These are phyloP conservation scores for Leucozona laternaria DNA, from an alignment of 2,888 invertebrate genomes.

Conservation along the genomic window DNA sequence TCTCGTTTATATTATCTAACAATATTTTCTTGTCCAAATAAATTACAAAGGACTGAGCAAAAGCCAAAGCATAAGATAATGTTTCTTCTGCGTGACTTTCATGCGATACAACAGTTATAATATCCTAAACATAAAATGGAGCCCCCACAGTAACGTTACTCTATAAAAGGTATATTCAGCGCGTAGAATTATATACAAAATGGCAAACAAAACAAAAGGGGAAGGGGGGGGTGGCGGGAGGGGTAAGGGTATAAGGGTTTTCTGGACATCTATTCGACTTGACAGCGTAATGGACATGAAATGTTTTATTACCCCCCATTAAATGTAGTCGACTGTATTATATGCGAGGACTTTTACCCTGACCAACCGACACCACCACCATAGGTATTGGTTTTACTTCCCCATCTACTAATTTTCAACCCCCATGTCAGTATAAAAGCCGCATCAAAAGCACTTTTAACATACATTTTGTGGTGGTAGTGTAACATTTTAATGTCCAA, in stretches of 20 bases:
- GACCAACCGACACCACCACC: too few species aligned
- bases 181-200: conserved; percentile 63
- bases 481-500: conserved; percentile 44
- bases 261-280: conserved; percentile 57
- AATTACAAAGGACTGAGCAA: conserved; percentile 52
- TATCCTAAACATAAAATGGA: conserved; percentile 64
- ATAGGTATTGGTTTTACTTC: conserved; percentile 63
- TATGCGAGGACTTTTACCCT: conserved; percentile 5
- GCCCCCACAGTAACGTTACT: conserved; percentile 33
- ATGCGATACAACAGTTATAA: conserved; percentile 27
- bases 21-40: conserved; percentile 71
- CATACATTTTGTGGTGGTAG: conserved; percentile 29
- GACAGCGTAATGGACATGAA: conserved; percentile 70
- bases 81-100: conserved; percentile 63
- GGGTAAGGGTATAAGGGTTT: too few species aligned
- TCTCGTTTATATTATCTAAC: conserved; percentile 6
- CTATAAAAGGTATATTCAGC: not conserved
- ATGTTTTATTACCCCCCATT: conserved; percentile 72
- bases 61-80: conserved; percentile 56
- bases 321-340: conserved; percentile 34
- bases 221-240: not conserved
- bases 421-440: conserved; percentile 6
- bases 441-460: conserved; percentile 37
- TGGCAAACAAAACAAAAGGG: conserved; percentile 56
- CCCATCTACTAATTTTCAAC: conserved; percentile 6